phyloP scores from a whole-genome alignment of 2,797 vertebrate genomes.

The Psittacula derbiana region DNA sequence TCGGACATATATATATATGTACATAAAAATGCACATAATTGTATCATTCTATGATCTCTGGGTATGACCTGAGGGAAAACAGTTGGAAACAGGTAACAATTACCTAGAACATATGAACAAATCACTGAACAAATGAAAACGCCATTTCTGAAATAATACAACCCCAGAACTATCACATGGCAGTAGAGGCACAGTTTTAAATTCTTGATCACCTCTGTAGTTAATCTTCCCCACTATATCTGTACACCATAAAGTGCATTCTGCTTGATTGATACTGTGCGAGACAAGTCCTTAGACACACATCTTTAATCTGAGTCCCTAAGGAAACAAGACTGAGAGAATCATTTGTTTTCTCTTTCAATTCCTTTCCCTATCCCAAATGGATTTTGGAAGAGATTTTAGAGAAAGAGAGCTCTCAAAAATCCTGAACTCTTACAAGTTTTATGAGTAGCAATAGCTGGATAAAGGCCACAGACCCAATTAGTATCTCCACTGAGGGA shows the following conservation, averaged over 20 bases:
- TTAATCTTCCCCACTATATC: background rate
- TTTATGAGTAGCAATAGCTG: background rate
- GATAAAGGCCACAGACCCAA: background rate
- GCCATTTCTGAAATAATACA: background rate
- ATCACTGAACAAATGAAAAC: background rate
- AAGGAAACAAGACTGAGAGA: background rate
- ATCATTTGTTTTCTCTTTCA: background rate
- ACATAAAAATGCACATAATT: background rate
- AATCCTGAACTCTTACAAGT: background rate
- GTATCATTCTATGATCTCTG: background rate
- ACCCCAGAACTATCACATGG: background rate
- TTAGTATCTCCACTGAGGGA: background rate
- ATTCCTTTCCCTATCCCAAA: background rate
- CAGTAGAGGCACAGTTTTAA: background rate
- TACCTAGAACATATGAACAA: background rate
- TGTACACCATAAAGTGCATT: background rate
- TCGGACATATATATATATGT: background rate
- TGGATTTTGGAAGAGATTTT: background rate
- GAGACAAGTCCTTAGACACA: background rate
- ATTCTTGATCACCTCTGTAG: background rate
- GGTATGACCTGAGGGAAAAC: background rate
- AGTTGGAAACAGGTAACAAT: background rate
- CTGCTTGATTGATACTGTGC: background rate
- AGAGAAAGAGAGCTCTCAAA: background rate
- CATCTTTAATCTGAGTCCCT: background rate